Evolutionary conservation across 2,888 invertebrate species (phyloP).

Genomic region (Drosophila meridionalis): DNA sequence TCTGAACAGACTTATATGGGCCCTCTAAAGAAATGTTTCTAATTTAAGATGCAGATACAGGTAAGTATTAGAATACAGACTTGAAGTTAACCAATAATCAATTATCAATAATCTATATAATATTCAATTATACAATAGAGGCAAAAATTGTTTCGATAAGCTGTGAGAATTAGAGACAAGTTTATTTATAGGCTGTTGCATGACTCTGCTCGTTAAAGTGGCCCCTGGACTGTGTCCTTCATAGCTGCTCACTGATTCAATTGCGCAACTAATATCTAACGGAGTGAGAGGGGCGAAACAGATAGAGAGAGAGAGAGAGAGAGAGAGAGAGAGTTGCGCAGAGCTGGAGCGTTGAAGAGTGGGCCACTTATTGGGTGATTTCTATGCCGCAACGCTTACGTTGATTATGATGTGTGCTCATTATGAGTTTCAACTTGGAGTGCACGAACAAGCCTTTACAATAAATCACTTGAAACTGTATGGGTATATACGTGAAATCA

Average conservation of each 20-base stretch:
- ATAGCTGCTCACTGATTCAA: conserved; percentile 10
- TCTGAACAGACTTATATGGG: too few species aligned
- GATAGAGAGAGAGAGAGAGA: not conserved
- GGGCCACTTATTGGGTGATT: conserved; percentile 38
- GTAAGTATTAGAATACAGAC: not conserved
- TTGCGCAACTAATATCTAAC: not conserved
- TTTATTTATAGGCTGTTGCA: not conserved
- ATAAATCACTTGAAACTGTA: conserved; percentile 81
- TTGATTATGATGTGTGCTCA: conserved; percentile 68
- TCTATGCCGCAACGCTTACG: conserved; percentile 50
- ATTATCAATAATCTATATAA: not conserved
- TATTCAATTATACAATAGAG: not conserved
- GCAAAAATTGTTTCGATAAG: not conserved
- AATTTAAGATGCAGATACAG: not conserved
- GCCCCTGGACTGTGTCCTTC: conserved; percentile 30
- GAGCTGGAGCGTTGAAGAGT: not conserved
- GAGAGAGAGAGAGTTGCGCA: not conserved
- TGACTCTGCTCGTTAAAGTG: conserved; percentile 13
- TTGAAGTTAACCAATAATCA: too few species aligned
- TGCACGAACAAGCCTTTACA: conserved; percentile 81
- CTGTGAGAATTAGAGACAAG: not conserved
- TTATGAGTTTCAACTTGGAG: conserved; percentile 76
- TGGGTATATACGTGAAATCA: conserved; percentile 79
- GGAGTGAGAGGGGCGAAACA: not conserved
- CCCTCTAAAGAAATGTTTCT: too few species aligned